phyloP scores from a whole-genome alignment of 2,113 vertebrate genomes.

The Cranoglanis bouderius region DNA sequence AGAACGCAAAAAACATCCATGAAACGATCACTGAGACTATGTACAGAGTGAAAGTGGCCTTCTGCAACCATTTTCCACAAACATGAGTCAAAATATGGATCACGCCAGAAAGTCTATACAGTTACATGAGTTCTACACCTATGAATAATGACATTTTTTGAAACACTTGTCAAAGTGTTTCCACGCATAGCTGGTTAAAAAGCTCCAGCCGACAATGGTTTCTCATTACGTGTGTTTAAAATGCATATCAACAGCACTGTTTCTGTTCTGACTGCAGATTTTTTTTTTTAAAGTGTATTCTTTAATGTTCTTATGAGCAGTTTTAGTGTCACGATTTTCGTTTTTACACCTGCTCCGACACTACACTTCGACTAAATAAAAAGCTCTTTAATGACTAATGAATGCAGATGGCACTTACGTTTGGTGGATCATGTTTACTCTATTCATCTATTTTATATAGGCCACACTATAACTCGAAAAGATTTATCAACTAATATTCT shows the following conservation, averaged over 20 bases:
- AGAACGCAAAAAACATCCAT: conserved; percentile 47
- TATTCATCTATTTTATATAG: conserved; percentile 27
- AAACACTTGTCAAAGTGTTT: conserved; percentile 7
- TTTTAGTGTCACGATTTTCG: conserved; percentile 10
- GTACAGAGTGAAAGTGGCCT: conserved; percentile 68
- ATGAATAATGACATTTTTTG: background rate
- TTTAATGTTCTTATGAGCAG: conserved; percentile 16
- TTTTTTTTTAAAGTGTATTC: conserved; percentile 6
- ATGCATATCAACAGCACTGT: conserved; percentile 42
- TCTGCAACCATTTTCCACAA: conserved; percentile 70
- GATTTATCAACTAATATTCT: conserved; percentile 33
- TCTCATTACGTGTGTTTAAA: conserved; percentile 10
- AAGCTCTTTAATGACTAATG: conserved; percentile 27
- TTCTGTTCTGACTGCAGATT: conserved; percentile 39
- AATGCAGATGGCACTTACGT: conserved; percentile 46
- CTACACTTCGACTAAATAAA: conserved; percentile 2
- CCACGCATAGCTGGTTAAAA: background rate
- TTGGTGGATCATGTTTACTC: conserved; percentile 8
- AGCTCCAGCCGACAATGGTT: conserved; percentile 21
- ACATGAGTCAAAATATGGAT: conserved; percentile 70
- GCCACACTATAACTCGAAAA: conserved; percentile 7
- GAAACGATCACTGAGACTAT: conserved; percentile 57
- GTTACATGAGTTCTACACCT: conserved; percentile 60
- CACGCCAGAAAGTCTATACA: conserved; percentile 72
- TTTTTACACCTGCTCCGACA: conserved; percentile 17